Base-by-base conservation (phyloP, 2,113 vertebrate genomes). In the Cyanoliseus patagonus region DNA sequence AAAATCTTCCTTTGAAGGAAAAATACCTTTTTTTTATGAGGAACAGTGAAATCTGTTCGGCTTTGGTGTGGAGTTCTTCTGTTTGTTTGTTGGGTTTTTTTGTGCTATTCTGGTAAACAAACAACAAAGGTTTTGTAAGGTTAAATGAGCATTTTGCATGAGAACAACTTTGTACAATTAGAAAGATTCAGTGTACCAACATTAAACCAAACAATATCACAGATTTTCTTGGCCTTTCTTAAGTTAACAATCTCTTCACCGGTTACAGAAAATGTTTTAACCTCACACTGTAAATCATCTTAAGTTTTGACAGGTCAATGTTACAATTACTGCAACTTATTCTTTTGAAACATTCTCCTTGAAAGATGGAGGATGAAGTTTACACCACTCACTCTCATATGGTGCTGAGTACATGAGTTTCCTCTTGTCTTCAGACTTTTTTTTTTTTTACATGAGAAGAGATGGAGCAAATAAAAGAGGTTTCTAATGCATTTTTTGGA, bases 21-120 rank as follows among this genome's bases (percentile, higher is more conserved):
- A 53, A 68, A 35, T 12, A 25, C 0, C 1, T 1, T 8, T 55
- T 70, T 75, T 70, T 75, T 22, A 33, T n/a, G 4, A 47, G 4
- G 3, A 76, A 18, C 1, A 0, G 41, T 52, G 16, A 47, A 46
- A 25, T 59, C 18, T 22, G 6, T 3, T 53, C 17, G 2, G 19
- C n/a, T 39, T 75, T 76, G 55, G 4, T 22, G 53, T 33, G 11
- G 28, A 4, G 4, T 52, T 53, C 10, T 28, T 57, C 12, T 33
- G 9, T 28, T 52, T 52, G 16, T 28, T 52, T 57, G 12, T n/a
- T n/a, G 22, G 12, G 3, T 2, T 24, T 59, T 18, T 37, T 10
- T 4, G 1, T 73, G 7, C 23, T 76, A 8, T 7, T 74, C 12
- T 9, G 15, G 16, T 3, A 75, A 87, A 17, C 13, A 70, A 80